Percentiles rank a stretch among this genome's conserved stretches.
Evolutionary conservation across 2,888 invertebrate genomes (phyloP).

Genomic region (Rhodophaea formosa): DNA sequence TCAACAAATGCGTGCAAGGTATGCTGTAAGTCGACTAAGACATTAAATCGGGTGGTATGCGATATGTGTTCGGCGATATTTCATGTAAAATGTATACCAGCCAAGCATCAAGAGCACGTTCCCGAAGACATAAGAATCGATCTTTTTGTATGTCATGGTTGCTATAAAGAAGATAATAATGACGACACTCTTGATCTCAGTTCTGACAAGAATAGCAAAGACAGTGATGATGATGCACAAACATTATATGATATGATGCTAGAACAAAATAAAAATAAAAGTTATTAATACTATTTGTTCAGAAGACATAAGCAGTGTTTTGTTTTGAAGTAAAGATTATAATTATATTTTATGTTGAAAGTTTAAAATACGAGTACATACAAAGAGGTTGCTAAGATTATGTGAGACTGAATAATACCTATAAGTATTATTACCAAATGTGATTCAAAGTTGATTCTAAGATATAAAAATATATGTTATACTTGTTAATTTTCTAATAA

Average conservation of each 20-base stretch:
- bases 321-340: not conserved
- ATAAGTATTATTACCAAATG: not conserved
- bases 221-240: no score
- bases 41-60: constrained; percentile 20
- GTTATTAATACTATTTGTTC: no score
- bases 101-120: constrained; percentile 21
- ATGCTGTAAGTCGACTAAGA: constrained; percentile 22
- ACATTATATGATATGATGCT: no score
- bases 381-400: not conserved
- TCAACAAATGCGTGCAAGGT: constrained; percentile 20
- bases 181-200: no score
- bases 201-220: no score
- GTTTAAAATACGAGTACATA: not conserved
- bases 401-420: not conserved
- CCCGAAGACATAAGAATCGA: constrained; percentile 22
- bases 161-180: constrained; percentile 7
- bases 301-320: not conserved
- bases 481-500: no score
- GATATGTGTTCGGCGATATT: constrained; percentile 24
- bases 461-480: constrained; percentile 1
- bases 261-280: no score
- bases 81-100: constrained; percentile 22
- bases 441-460: not conserved
- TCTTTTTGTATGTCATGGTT: constrained; percentile 20
- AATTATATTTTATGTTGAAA: not conserved